These are phyloP conservation scores for Phyllostomus discolor DNA, from an alignment of 2,113 vertebrate genomes.

Conservation along the genomic window DNA sequence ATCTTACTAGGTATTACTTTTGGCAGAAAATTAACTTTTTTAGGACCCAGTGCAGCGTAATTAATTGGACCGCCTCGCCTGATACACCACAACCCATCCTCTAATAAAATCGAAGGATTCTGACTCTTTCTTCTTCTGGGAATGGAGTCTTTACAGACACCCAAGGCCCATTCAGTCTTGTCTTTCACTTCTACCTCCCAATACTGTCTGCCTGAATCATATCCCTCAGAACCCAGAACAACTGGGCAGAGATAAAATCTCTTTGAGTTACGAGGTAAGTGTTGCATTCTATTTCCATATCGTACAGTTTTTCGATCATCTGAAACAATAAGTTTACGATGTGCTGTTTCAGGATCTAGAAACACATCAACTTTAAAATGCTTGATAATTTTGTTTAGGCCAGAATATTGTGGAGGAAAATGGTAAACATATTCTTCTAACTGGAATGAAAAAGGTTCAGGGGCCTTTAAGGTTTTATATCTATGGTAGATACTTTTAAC, in stretches of 20 bases:
- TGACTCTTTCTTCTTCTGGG: slow-evolving; percentile 31
- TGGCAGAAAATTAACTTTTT: slow-evolving; percentile 22
- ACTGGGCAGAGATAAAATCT: slow-evolving; percentile 47
- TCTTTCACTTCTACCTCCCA: slow-evolving; percentile 64
- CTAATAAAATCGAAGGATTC: neutral
- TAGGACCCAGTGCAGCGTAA: slow-evolving; percentile 45
- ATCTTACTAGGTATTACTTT: slow-evolving; percentile 49
- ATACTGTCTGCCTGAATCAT: slow-evolving; percentile 44
- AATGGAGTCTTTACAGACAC: slow-evolving; percentile 56
- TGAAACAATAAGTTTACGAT: slow-evolving; percentile 54
- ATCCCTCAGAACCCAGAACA: slow-evolving; percentile 49
- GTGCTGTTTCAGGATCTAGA: slow-evolving; percentile 67
- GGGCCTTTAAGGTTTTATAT: neutral
- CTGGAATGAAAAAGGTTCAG: neutral
- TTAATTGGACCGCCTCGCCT: neutral
- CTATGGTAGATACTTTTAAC: neutral
- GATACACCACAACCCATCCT: slow-evolving; percentile 63
- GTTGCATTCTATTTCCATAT: neutral
- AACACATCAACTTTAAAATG: slow-evolving; percentile 37
- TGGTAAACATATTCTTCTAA: neutral
- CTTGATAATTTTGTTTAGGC: slow-evolving; percentile 27
- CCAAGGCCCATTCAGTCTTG: slow-evolving; percentile 63
- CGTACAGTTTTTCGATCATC: slow-evolving; percentile 50
- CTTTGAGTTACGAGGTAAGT: neutral
- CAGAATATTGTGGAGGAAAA: slow-evolving; percentile 48